Evolutionary conservation across 2,797 vertebrate species (phyloP).

Genomic region (Salmo trutta): DNA sequence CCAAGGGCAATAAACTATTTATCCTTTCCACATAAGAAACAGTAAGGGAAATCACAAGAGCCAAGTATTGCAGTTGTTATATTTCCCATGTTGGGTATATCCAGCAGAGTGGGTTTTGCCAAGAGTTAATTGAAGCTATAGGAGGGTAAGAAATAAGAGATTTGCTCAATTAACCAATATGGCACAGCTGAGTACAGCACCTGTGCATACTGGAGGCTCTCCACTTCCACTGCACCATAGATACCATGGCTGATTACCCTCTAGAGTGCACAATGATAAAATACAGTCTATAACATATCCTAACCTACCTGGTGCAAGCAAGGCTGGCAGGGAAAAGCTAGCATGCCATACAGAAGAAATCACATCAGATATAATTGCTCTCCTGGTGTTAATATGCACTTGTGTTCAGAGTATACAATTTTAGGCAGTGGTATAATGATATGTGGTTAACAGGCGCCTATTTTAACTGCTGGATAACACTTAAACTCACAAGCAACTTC

Average conservation of each 20-base stretch:
- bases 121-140: slow-evolving; percentile 73
- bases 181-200: slow-evolving; percentile 77
- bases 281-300: slow-evolving; percentile 33
- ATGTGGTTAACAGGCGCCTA: slow-evolving; percentile 33
- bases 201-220: slow-evolving; percentile 68
- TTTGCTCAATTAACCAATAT: slow-evolving; percentile 81
- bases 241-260: slow-evolving; percentile 77
- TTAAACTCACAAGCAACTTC: background rate
- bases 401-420: slow-evolving; percentile 67
- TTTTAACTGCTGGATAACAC: background rate
- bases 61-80: slow-evolving; percentile 23
- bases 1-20: background rate
- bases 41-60: background rate
- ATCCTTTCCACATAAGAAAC: background rate
- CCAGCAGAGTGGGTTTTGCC: slow-evolving; percentile 55
- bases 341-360: slow-evolving; percentile 21
- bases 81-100: slow-evolving; percentile 55
- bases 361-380: slow-evolving; percentile 65
- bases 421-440: slow-evolving; percentile 59
- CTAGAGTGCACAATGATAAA: slow-evolving; percentile 50
- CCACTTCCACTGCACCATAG: slow-evolving; percentile 38
- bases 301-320: slow-evolving; percentile 64
- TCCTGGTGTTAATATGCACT: slow-evolving; percentile 63
- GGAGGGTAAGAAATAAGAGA: slow-evolving; percentile 77
- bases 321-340: slow-evolving; percentile 28